A percentile compares a stretch with the other conserved stretches of the same genome.
Evolutionary conservation across 2,888 invertebrate genomes (phyloP).

Genomic region (Andricus curvator): DNA sequence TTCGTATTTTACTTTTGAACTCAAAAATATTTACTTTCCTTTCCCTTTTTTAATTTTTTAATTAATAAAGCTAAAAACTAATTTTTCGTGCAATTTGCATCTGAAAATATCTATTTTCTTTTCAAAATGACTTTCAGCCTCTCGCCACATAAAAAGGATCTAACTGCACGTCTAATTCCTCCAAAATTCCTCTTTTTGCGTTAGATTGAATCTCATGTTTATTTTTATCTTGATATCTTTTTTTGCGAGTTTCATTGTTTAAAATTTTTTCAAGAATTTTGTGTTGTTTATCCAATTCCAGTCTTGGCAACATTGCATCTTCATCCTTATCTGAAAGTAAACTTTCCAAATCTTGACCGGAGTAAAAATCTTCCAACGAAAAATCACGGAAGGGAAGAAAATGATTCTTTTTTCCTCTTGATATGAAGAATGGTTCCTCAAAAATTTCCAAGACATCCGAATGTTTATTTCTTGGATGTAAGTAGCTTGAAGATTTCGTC

Average conservation of each 20-base stretch:
- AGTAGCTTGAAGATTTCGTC: slow-evolving; percentile 17
- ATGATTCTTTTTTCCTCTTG: slow-evolving; percentile 60
- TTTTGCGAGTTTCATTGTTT: neutral
- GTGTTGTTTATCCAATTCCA: neutral
- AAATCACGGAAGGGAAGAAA: neutral
- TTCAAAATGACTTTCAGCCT: slow-evolving; percentile 48
- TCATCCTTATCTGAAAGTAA: neutral
- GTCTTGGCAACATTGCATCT: neutral
- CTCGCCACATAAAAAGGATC: slow-evolving; percentile 64
- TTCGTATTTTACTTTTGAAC: neutral
- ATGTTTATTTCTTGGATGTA: slow-evolving; percentile 59
- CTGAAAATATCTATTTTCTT: slow-evolving; percentile 14
- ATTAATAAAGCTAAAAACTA: neutral
- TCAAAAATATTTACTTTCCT: neutral
- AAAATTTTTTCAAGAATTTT: slow-evolving; percentile 5
- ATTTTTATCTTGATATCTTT: neutral
- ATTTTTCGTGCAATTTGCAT: neutral
- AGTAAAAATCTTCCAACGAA: neutral
- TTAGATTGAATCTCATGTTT: neutral
- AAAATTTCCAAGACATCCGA: slow-evolving; percentile 60
- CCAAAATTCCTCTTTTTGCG: slow-evolving; percentile 50
- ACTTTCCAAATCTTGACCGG: neutral
- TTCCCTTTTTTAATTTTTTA: neutral
- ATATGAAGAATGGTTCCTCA: slow-evolving; percentile 63
- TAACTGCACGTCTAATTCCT: slow-evolving; percentile 57